Base-by-base conservation (phyloP, 1,140 invertebrate genomes). In the Eriocheir sinensis region DNA sequence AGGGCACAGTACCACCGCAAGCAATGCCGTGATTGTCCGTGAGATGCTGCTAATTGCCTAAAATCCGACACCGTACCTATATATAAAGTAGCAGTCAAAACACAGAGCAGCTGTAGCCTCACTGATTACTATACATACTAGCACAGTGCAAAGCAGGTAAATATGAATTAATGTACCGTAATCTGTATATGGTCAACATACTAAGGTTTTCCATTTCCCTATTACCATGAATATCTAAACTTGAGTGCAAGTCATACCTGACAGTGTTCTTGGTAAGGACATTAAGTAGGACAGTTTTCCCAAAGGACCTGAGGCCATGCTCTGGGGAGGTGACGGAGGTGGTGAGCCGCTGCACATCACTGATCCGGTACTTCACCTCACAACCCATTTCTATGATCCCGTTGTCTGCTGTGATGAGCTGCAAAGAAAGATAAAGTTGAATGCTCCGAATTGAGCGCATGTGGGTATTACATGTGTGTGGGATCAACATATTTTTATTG, bases 301-400 rank as follows among this genome's bases (percentile, higher is more conserved):
- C 95, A 80, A 95, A 95, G 80, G 92, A 94, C 4, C 95, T 81
- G 4, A 95, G 83, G 38, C 95, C 95, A 91, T 95, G 95, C 38
- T 95, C 93, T 15, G 95, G 95, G 30, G 95, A 95, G 0, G 93
- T 95, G 89, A 95, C 95, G 2, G 94, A 95, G 15, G 94, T 95
- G 32, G 95, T 95, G 34, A 95, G 95, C 15, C 92, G 93, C 48
- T 95, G 94, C n/a, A 95, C 95, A 32, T 96, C 96, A 91, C 94
- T 94, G 80, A 96, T 95, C 44, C 96, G 83, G 41, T 96, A 96
- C 53, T 96, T 95, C 40, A 96, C 95, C 81, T 95, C 95, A 86
- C 96, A 96, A 4, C 95, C 96, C 81, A 95, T 95, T 86, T 96
- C 96, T 81, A 96, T 93, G 40, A 96, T 96, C 30, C 95, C 96